phyloP scores from a whole-genome alignment of 2,113 vertebrate genomes.

The Lucifuga dentata region DNA sequence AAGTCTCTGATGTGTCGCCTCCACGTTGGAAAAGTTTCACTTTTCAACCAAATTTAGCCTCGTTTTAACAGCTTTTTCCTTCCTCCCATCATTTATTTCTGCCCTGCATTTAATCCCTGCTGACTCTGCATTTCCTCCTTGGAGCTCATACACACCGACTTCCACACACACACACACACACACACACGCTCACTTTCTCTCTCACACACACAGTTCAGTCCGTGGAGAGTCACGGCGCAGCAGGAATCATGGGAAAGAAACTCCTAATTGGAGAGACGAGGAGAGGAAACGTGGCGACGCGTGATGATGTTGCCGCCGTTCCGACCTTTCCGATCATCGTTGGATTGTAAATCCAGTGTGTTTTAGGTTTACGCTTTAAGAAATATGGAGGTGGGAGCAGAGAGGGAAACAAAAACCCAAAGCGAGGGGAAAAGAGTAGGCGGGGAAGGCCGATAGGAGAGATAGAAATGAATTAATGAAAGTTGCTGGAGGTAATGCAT shows the following conservation, averaged over 20 bases:
- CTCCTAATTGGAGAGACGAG: conserved; percentile 53
- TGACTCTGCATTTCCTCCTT: conserved; percentile 46
- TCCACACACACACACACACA: conserved; percentile 6
- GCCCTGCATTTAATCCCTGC: conserved; percentile 38
- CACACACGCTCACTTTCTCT: conserved; percentile 12
- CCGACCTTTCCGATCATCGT: too few relatives aligned
- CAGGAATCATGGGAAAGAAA: conserved; percentile 60
- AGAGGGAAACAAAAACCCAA: neutral
- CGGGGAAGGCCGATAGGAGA: neutral
- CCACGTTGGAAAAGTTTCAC: too few relatives aligned
- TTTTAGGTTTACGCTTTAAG: neutral
- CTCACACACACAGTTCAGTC: conserved; percentile 33
- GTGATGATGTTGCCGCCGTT: too few relatives aligned
- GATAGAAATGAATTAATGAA: too few relatives aligned
- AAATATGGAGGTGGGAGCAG: neutral
- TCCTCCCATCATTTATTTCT: conserved; percentile 16
- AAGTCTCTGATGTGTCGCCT: too few relatives aligned
- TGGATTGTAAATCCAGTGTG: too few relatives aligned
- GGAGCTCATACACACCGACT: conserved; percentile 36
- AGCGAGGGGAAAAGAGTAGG: neutral
- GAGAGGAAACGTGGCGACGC: neutral
- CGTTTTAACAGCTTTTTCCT: neutral
- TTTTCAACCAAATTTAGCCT: too few relatives aligned
- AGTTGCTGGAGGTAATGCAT: neutral
- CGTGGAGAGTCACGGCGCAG: conserved; percentile 51